Evolutionary conservation across 2,113 vertebrate genomes (phyloP), one percentile per base, ranked within the genome.

Genomic region (Petaurus breviceps): DNA sequence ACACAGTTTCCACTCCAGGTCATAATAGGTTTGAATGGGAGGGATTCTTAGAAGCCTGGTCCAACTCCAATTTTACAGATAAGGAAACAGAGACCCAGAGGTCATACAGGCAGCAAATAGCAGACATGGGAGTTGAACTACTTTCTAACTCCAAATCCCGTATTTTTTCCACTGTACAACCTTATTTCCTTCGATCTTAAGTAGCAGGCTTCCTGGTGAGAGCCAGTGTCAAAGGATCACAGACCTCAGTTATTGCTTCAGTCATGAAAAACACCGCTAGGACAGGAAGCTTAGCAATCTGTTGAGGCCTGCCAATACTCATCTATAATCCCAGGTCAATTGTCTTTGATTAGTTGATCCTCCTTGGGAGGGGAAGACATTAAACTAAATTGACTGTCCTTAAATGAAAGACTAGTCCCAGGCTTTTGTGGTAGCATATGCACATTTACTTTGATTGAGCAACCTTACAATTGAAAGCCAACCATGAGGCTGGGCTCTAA

Each of bases 31-130:
- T 84, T 6, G 68, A 84, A 7, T n/a, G 43, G n/a, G 68, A 77
- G 68, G 19, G 68, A 43, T 84, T 84, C 57, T 68, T 68, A 37
- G 57, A 12, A 31, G 31, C 12, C 10, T 31, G 31, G 49, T 12
- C 61, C 9, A 25, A 22, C 2, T 53, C 77, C 51, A 0, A 0
- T 22, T 3, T 50, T 47, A 90, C 52, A 28, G 28, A 4, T 68
- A 94, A 92, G 93, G 97, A 98, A 97, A 96, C 89, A 43, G 93
- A 97, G 95, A 96, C 90, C 96, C 95, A 46, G 37, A 94, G 90
- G 9, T n/a, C 0, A 0, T 2, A 11, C 7, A 89, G 24, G 55
- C 24, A 25, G n/a, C 19, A 24, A 25, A 50, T 49, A 24, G 46
- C 7, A 51, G 57, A 92, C 11, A 7, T 23, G 51, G 77, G 10